These are phyloP conservation scores for Xanthorhoe designata DNA, from an alignment of 2,888 invertebrate species.

Conservation along the genomic window DNA sequence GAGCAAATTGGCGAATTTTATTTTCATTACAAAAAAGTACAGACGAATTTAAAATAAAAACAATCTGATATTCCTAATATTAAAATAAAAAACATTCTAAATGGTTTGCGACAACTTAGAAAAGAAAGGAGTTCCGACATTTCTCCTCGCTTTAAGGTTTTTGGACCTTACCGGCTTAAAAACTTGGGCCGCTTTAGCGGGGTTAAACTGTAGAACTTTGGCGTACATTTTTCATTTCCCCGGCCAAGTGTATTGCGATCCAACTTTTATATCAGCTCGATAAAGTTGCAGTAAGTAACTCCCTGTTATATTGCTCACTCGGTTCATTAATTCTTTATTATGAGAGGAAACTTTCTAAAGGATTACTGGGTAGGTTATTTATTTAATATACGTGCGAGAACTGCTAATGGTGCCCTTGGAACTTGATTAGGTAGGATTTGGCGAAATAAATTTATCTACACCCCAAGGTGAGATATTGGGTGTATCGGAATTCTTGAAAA, in stretches of 20 bases:
- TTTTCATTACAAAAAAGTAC: no score
- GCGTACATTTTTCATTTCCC: slow-evolving; percentile 39
- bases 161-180: neutral
- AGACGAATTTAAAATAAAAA: neutral
- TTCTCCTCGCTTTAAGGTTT: neutral
- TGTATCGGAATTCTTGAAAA: neutral
- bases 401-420: slow-evolving; percentile 2
- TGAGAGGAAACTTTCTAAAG: slow-evolving; percentile 23
- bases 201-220: slow-evolving; percentile 26
- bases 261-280: slow-evolving; percentile 37
- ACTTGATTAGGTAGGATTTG: neutral
- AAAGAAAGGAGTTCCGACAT: neutral
- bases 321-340: slow-evolving; percentile 29
- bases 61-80: neutral
- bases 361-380: slow-evolving; percentile 19
- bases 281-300: slow-evolving; percentile 33
- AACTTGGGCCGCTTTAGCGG: slow-evolving; percentile 12
- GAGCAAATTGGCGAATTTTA: no score
- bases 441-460: neutral
- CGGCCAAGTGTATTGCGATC: slow-evolving; percentile 25
- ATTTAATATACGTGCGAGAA: slow-evolving; percentile 18
- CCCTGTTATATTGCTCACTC: slow-evolving; percentile 22
- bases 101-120: neutral
- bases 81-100: neutral
- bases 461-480: neutral